Conservation (phyloP, 2,113 vertebrate species). For the Mionectes macconnelli region DNA sequence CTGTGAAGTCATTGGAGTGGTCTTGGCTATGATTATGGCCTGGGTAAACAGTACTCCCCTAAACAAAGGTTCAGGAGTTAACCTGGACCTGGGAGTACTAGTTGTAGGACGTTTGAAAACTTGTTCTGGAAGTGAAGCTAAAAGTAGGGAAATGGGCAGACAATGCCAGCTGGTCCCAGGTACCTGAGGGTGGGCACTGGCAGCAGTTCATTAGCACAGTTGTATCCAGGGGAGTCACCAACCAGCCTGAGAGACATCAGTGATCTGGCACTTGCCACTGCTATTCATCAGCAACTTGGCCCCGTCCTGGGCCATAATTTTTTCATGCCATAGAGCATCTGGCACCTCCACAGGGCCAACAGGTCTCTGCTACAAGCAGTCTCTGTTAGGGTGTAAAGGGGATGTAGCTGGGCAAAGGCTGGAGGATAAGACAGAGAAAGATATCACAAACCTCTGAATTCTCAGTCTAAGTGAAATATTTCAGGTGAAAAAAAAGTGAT, state of each 20-base stretch:
- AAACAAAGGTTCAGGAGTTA: background rate
- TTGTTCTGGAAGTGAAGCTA: background rate
- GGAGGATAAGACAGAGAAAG: background rate
- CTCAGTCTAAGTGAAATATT: background rate
- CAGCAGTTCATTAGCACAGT: background rate
- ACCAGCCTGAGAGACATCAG: background rate
- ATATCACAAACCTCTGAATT: background rate
- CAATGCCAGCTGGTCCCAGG: background rate
- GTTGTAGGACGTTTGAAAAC: background rate
- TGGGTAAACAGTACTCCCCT: background rate
- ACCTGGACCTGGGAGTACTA: background rate
- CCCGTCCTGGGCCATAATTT: fast-evolving
- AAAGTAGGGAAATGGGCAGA: background rate
- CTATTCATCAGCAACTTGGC: background rate
- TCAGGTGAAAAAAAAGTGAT: background rate
- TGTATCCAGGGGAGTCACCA: background rate
- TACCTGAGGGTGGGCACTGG: background rate
- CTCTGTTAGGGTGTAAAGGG: background rate
- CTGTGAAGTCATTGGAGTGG: background rate
- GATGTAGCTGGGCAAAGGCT: background rate
- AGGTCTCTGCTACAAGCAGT: background rate
- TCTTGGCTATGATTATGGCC: background rate
- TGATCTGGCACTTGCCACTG: background rate
- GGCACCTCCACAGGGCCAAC: background rate
- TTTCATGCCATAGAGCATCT: background rate